Percentiles rank a stretch among this genome's conserved stretches.
These are phyloP conservation scores for Lophura nycthemera DNA, from an alignment of 2,113 vertebrate species.

Conservation along the genomic window DNA sequence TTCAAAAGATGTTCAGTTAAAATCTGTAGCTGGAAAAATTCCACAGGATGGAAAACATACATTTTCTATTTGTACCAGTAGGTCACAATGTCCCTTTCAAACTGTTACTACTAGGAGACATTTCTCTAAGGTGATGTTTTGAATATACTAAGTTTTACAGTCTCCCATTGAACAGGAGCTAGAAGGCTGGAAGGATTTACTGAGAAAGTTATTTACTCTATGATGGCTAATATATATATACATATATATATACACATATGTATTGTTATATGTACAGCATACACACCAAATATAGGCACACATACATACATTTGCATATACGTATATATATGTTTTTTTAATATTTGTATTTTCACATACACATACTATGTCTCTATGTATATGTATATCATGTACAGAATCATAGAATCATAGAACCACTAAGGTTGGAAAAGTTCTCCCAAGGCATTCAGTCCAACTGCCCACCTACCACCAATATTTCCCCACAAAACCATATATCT, in stretches of 20 bases:
- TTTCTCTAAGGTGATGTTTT: neutral
- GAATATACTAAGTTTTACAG: neutral
- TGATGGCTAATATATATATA: neutral
- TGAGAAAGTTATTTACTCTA: neutral
- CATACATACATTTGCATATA: neutral
- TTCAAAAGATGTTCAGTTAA: neutral
- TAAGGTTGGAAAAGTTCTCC: no score
- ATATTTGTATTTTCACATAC: no score
- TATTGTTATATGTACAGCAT: neutral
- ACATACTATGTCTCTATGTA: no score
- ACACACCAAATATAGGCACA: rapidly evolving
- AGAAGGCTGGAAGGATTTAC: neutral
- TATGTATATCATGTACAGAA: neutral
- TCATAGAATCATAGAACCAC: no score
- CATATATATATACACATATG: neutral
- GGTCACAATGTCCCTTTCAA: neutral
- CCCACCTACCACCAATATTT: no score
- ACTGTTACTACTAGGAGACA: neutral
- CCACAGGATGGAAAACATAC: rapidly evolving
- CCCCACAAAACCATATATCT: no score
- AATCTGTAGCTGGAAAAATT: neutral
- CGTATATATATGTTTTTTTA: neutral
- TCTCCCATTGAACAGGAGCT: neutral
- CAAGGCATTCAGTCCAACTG: no score
- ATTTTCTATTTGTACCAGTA: neutral